Base-by-base conservation (phyloP, 1,140 invertebrate species). In the Drosophila gunungcola region DNA sequence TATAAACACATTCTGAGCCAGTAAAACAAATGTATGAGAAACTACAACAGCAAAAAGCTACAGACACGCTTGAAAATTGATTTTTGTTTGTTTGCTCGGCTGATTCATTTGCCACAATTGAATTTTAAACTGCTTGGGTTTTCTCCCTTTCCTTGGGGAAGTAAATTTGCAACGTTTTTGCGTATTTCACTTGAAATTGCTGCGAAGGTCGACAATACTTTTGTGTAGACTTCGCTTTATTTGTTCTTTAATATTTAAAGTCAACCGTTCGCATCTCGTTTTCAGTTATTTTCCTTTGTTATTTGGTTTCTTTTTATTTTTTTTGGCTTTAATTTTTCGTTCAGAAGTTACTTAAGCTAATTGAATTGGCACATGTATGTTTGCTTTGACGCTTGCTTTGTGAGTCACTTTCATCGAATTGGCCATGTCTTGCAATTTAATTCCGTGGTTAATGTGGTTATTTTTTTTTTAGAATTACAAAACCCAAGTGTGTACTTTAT, bases 161-260 rank as follows among this genome's bases (percentile, higher is more conserved):
- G 63, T 76, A 13, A 72, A 61, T 86, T 78, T 72, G 63, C 79
- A 89, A 86, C 54, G 57, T 62, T 76, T 79, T 74, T 78, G 78
- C 61, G 75, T 76, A 49, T 67, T 88, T 82, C 53, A 78, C 79
- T 88, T 76, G 54, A 88, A 86, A 68, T 78, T 57, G 60, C 72
- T 49, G 83, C 70, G 79, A 86, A 88, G 83, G 83, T 83, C 79
- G 62, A 53, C 49, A 70, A 63, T 64, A 63, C 53, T 38, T 80
- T 74, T 78, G 63, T 64, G 55, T 42, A 3, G 48, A 84, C 56
- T 56, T 38, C 48, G 55, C 43, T 41, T 68, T 79, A 61, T 86
- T 86, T 88, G 70, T 88, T 88, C 83, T 86, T 76, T 65, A 76
- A 79, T 60, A 60, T 34, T 45, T 67, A 53, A 54, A 79, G 65